Evolutionary conservation across 1,140 invertebrate species (phyloP).

Genomic region (Drosophila jambulina): DNA sequence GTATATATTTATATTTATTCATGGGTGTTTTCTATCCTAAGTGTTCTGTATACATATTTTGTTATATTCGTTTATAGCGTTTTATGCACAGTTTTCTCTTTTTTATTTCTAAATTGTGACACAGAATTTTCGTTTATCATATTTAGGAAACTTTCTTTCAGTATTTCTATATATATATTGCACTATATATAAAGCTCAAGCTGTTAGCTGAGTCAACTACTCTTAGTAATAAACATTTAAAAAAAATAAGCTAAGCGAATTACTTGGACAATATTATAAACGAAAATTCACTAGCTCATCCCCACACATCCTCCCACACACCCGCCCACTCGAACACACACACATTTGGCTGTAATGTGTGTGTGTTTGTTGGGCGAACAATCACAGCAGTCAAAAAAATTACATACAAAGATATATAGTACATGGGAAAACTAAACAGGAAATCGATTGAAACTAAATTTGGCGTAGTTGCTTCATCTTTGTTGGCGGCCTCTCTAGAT

Average conservation of each 20-base stretch:
- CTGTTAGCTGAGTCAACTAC: constrained; percentile 44
- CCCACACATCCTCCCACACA: constrained; percentile 5
- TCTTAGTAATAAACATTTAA: constrained; percentile 49
- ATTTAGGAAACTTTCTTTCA: constrained; percentile 36
- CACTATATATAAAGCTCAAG: constrained; percentile 62
- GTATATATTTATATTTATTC: constrained; percentile 51
- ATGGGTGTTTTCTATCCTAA: constrained; percentile 29
- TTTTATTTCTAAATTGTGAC: constrained; percentile 41
- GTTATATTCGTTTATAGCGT: constrained; percentile 40
- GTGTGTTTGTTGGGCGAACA: constrained; percentile 49
- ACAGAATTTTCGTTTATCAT: constrained; percentile 23
- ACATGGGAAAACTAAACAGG: constrained; percentile 48
- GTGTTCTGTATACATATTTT: constrained; percentile 25
- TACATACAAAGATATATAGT: constrained; percentile 51
- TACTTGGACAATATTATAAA: constrained; percentile 68
- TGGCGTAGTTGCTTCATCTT: constrained; percentile 66
- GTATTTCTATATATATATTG: constrained; percentile 53
- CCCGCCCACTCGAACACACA: constrained; percentile 12
- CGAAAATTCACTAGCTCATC: constrained; percentile 45
- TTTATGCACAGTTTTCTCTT: constrained; percentile 71
- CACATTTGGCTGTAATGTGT: constrained; percentile 57
- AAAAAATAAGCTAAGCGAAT: constrained; percentile 61
- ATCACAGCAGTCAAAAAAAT: constrained; percentile 74
- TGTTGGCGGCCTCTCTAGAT: constrained; percentile 51
- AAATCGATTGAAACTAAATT: constrained; percentile 66